These are phyloP conservation scores for Lophura swinhoii DNA, from an alignment of 2,797 vertebrate genomes.

Conservation along the genomic window DNA sequence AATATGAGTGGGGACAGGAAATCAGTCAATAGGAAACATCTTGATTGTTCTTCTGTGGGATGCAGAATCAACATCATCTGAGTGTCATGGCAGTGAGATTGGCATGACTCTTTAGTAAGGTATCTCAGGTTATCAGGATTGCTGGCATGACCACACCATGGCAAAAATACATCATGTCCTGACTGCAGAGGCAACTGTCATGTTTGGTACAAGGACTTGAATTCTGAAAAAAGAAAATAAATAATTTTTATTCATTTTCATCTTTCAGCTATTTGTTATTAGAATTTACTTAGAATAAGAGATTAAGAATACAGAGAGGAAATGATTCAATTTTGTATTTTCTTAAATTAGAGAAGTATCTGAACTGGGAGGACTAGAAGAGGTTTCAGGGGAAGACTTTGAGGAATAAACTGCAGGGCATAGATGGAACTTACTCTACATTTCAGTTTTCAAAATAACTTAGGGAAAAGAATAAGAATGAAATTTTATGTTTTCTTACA, in stretches of 20 bases:
- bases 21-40: not conserved
- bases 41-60: not conserved
- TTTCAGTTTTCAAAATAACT: not conserved
- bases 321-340: not conserved
- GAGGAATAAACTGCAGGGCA: not conserved
- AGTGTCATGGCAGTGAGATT: not conserved
- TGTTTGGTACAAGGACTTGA: not conserved
- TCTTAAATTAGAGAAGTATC: not conserved
- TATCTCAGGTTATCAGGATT: not conserved
- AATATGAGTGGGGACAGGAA: not conserved
- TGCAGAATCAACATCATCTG: fast-evolving
- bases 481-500: not conserved
- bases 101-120: not conserved
- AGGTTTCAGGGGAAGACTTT: not conserved
- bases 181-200: fast-evolving
- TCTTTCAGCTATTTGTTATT: not conserved
- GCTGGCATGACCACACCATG: not conserved
- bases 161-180: no score
- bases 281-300: not conserved
- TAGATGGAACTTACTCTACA: not conserved
- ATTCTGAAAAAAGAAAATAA: not conserved
- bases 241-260: not conserved
- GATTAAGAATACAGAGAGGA: not conserved
- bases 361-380: not conserved
- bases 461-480: not conserved